Conservation (phyloP, 2,888 invertebrate species). For the Drosophila villosipedis region DNA sequence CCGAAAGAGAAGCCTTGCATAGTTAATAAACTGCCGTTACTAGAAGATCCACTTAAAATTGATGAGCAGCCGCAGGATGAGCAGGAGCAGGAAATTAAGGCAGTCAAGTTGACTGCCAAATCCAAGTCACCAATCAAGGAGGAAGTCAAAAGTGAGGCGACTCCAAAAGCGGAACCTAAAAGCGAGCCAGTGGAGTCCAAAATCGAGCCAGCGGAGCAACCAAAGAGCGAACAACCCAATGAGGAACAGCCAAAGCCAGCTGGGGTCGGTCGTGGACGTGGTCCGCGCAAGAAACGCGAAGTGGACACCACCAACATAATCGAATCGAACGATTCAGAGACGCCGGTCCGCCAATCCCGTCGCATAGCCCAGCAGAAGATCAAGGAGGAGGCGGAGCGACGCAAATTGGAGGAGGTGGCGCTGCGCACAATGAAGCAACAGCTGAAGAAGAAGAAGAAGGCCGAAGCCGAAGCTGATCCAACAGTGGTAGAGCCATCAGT, state of each 20-base stretch:
- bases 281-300: constrained; percentile 79
- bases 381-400: constrained; percentile 92
- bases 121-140: constrained; percentile 28
- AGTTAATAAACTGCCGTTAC: constrained; percentile 25
- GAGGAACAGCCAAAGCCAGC: constrained; percentile 21
- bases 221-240: constrained; percentile 30
- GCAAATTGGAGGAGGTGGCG: constrained; percentile 91
- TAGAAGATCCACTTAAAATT: constrained; percentile 37
- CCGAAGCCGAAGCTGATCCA: constrained; percentile 83
- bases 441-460: constrained; percentile 86
- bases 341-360: constrained; percentile 90
- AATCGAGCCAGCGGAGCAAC: constrained; percentile 14
- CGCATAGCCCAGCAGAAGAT: constrained; percentile 95
- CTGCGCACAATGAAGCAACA: constrained; percentile 89
- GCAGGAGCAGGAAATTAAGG: constrained; percentile 5
- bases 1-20: constrained; percentile 49
- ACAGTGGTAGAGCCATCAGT: constrained; percentile 80
- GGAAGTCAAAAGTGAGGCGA: constrained; percentile 12
- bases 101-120: constrained; percentile 9
- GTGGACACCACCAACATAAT: constrained; percentile 84
- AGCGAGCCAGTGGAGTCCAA: background rate
- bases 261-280: constrained; percentile 66
- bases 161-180: constrained; percentile 5
- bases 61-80: constrained; percentile 15
- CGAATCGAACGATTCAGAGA: constrained; percentile 80